Base-by-base conservation (phyloP, 2,797 vertebrate species). In the Lepidocolaptes lacrymiger region DNA sequence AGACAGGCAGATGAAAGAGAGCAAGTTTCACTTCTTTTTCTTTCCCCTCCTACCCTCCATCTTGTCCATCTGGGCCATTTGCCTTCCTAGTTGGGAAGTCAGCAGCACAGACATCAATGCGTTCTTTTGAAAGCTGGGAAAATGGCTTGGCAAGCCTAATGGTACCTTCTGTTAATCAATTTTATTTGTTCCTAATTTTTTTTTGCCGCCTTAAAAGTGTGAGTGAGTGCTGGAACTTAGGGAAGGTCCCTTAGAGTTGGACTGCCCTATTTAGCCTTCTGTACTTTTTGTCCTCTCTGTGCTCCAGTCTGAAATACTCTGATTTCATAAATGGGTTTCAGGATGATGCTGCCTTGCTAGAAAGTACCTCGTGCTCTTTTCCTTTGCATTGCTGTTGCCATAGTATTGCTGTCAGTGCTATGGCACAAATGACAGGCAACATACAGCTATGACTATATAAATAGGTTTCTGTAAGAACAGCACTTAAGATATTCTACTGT, bases 31-130 rank as follows among this genome's bases (percentile, higher is more conserved):
- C 7, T 8, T 56, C 12, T 61, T 14, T 69, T 63, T 68, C 2
- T 63, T 61, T 2, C 27, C 12, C 51, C 27, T 80, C 56, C 69
- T 91, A 21, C 49, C 28, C 12, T 67, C 34, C 61, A 56, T 92
- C 36, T 36, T 61, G 83, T 81, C 89, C 79, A 88, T 91, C 85
- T 94, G 94, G 84, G 76, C 75, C 75, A 46, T 83, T 93, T 91
- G 32, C 61, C 73, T 85, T 54, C 17, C 52, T 49, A 20, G 73
- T 20, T 95, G 51, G 39, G 51, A 63, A 88, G 85, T 55, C 91
- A 88, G 24, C 46, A 61, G 64, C 74, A 72, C 66, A 90, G 76
- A 26, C 71, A 67, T 73, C 28, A 37, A 2, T 62, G 51, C n/a
- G 8, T 80, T 71, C 68, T 77, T 83, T 43, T 89, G 58, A 92